Base-by-base conservation (phyloP, 2,113 vertebrate genomes). In the Urocolius indicus region DNA sequence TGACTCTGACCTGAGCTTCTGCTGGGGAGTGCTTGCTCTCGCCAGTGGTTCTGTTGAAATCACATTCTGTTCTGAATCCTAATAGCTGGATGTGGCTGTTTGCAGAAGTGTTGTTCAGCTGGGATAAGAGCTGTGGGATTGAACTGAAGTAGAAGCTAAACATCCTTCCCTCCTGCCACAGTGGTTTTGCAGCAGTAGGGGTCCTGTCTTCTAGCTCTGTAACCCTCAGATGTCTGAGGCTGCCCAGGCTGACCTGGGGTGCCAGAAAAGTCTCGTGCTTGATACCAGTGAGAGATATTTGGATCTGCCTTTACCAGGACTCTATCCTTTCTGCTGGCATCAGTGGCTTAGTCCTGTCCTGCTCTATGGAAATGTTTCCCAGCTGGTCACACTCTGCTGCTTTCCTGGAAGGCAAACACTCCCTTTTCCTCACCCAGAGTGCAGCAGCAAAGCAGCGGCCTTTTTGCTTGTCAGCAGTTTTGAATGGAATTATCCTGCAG, bases 41-140 rank as follows among this genome's bases (percentile, higher is more conserved):
- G 81, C 93, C 93, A 89, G 83, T 58, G 52, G 54, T 46, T 75
- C 78, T 93, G 5, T 32, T 89, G 94, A 82, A 92, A 82, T 90
- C 89, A 29, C 89, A 82, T 95, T 89, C 93, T 95, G 74, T 65
- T 52, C 59, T 2, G n/a, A 46, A n/a, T 62, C 41, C 57, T 87
- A 3, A 1, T 12, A 41, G n/a, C n/a, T 75, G 86, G 69, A 49
- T 34, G 87, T 22, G 91, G 69, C 79, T 63, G 32, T 71, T 45
- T 59, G 86, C 79, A 1, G 0, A 32, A 67, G 83, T 62, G 59
- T 55, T 11, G 1, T 32, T 95, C 86, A 14, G 34, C 21, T 0
- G 14, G 73, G 48, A 16, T 38, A 11, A 45, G 61, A n/a, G 48
- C 48, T 81, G 19, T 30, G 89, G 65, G n/a, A 11, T 68, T 61